Evolutionary conservation across 2,888 invertebrate species (phyloP), one percentile per base, ranked within the genome.

Genomic region (Tridacna gigas): DNA sequence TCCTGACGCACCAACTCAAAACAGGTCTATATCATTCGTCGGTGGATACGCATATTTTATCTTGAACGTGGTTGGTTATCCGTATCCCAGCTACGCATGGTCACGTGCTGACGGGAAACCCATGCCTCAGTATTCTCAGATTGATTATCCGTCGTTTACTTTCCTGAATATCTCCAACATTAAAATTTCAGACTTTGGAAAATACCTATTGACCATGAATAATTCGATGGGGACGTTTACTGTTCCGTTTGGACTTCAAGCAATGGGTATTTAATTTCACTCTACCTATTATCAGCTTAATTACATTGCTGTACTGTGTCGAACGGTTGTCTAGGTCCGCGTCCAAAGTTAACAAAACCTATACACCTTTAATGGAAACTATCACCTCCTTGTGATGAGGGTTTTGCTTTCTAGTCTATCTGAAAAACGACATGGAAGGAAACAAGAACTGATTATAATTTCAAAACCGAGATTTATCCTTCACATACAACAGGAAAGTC

Each of bases 151-250:
- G 12, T n/a, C n/a, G 0, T 28, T 69, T 37, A 13, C 78, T 1
- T 47, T 12, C 15, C 61, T 78, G 45, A 78, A 45, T 26, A 56
- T 79, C 18, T 20, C 74, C 4, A 45, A 66, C 22, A 45, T 79
- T 22, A 37, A 28, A 28, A 37, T 80, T 18, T 22, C 63, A 47
- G 83, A 80, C 71, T 86, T 80, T 60, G 83, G 86, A 60, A 79
- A 75, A 26, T 86, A 86, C 66, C 78, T 73, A 22, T 12, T 86
- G 22, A 83, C 80, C n/a, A 80, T 86, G 83, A n/a, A 76, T 18
- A 86, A 86, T 48, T 20, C 75, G 25, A 56, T 69, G 45, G 86
- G 86, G 48, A 63, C 37, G 13, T 69, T 73, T 61, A 63, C 12
- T 5, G 75, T 77, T 12, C 51, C 45, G 48, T 80, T 75, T 66